A percentile compares a stretch with the other conserved stretches of the same genome.
These are phyloP conservation scores for Lasius platythorax DNA, from an alignment of 2,888 invertebrate species.

Conservation along the genomic window DNA sequence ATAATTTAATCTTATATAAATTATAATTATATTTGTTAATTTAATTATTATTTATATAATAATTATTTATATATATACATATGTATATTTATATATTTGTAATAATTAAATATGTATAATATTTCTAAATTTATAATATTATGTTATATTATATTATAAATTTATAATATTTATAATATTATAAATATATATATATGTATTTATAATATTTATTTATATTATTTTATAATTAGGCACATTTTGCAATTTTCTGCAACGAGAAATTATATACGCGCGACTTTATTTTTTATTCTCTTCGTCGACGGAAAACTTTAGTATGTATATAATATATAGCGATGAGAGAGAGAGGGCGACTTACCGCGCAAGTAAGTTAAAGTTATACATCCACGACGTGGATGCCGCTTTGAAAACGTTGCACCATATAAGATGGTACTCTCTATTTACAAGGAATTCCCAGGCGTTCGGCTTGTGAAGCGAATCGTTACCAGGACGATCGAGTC, in stretches of 20 bases:
- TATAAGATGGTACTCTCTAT: conserved; percentile 92
- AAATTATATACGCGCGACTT: neutral
- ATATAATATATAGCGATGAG: neutral
- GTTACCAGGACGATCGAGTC: conserved; percentile 88
- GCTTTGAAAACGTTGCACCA: conserved; percentile 94
- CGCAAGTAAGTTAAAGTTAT: conserved; percentile 95
- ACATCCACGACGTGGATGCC: conserved; percentile 96
- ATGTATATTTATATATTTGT: neutral
- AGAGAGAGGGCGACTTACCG: conserved; percentile 86
- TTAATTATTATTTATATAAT: neutral
- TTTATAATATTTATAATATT: neutral
- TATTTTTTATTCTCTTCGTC: neutral
- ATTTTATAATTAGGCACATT: neutral
- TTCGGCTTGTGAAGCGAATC: conserved; percentile 90
- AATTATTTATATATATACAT: neutral
- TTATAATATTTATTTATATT: neutral
- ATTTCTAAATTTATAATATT: neutral
- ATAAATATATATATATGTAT: neutral
- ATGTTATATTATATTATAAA: neutral
- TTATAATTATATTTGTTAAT: too few relatives aligned
- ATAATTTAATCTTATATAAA: too few relatives aligned
- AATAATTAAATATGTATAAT: too few relatives aligned
- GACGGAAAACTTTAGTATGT: neutral
- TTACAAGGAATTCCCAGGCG: conserved; percentile 95
- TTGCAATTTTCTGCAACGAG: neutral